Evolutionary conservation across 2,888 invertebrate species (phyloP).

Genomic region (Xestia ashworthii): DNA sequence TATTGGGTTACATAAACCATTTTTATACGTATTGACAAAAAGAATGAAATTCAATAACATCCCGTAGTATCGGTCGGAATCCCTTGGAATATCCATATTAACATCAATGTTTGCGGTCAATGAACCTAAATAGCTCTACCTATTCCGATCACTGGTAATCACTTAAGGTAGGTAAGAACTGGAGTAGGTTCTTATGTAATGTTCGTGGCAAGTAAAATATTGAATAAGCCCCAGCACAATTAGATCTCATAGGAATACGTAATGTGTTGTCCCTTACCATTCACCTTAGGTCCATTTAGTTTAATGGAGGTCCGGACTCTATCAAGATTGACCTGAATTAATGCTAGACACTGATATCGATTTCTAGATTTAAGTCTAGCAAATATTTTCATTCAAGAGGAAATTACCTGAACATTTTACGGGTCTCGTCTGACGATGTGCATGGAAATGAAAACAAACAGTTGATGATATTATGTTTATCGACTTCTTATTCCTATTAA

Average conservation of each 20-base stretch:
- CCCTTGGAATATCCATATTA: too few species aligned
- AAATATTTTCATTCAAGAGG: constrained; percentile 50
- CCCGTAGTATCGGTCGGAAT: too few species aligned
- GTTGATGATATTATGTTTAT: background rate
- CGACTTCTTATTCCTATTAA: background rate
- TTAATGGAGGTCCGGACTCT: constrained; percentile 72
- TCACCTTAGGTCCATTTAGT: constrained; percentile 72
- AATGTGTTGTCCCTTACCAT: constrained; percentile 70
- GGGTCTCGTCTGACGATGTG: background rate
- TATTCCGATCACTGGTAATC: too few species aligned
- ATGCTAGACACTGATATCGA: constrained; percentile 65
- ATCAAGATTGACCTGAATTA: constrained; percentile 75
- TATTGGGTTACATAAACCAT: too few species aligned
- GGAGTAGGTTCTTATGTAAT: background rate
- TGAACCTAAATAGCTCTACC: too few species aligned
- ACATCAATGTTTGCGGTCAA: too few species aligned
- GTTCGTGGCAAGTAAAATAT: constrained; percentile 21
- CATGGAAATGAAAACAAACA: background rate
- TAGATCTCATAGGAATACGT: constrained; percentile 69
- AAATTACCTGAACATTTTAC: constrained; percentile 36
- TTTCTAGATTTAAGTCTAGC: constrained; percentile 50
- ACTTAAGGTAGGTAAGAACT: background rate
- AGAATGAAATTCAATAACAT: too few species aligned
- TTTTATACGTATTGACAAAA: too few species aligned
- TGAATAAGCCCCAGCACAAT: constrained; percentile 41